Evolutionary conservation across 1,140 invertebrate genomes (phyloP).

Genomic region (Cherax quadricarinatus): DNA sequence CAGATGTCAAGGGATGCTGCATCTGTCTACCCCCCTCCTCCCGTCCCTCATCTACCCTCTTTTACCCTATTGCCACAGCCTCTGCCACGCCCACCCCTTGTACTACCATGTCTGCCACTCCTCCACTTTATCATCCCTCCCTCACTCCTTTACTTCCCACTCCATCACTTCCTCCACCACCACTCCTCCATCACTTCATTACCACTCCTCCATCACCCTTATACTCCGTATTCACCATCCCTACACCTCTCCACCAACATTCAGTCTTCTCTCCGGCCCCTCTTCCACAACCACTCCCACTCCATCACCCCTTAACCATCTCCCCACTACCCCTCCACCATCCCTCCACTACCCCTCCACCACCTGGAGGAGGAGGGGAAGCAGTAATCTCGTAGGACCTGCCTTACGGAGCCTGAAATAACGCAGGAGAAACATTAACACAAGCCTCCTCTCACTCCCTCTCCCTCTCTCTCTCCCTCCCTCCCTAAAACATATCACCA

Average conservation of each 20-base stretch:
- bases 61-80: not conserved
- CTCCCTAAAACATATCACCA: not conserved
- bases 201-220: not conserved
- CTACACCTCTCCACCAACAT: not conserved
- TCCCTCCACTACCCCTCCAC: too few relatives aligned
- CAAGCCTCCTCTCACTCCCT: not conserved
- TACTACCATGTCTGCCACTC: not conserved
- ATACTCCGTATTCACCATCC: not conserved
- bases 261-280: not conserved
- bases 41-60: not conserved
- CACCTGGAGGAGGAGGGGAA: too few relatives aligned
- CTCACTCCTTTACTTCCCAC: not conserved
- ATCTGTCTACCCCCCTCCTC: slow-evolving; percentile 14
- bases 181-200: not conserved
- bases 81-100: not conserved
- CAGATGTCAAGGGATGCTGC: slow-evolving; percentile 36
- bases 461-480: not conserved
- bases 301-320: not conserved
- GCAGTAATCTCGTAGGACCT: too few relatives aligned
- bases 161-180: slow-evolving; percentile 12
- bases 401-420: too few relatives aligned
- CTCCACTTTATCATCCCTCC: not conserved
- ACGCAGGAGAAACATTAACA: too few relatives aligned
- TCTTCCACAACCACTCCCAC: too few relatives aligned
- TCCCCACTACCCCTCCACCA: not conserved